These are phyloP conservation scores for Lepidotrigona ventralis DNA, from an alignment of 1,140 invertebrate genomes.

Conservation along the genomic window DNA sequence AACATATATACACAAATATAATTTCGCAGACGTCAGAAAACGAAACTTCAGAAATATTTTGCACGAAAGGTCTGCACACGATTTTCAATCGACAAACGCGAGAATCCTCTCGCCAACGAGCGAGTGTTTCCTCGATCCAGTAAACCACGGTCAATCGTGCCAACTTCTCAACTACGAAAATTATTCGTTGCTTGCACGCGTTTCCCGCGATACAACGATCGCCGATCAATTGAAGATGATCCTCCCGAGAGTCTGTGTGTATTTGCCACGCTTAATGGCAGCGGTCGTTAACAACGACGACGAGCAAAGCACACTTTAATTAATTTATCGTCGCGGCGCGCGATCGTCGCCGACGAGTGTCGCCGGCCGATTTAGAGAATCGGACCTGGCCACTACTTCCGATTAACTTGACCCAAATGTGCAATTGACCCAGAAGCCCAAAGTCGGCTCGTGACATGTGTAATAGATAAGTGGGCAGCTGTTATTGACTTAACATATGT, in stretches of 20 bases:
- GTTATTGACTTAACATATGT: conserved; percentile 60
- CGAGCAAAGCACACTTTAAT: conserved; percentile 37
- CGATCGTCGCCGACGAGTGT: neutral
- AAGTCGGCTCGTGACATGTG: conserved; percentile 62
- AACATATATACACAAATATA: too few species aligned
- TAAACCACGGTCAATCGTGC: too few species aligned
- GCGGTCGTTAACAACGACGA: neutral
- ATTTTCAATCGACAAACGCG: too few species aligned
- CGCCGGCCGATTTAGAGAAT: conserved; percentile 27
- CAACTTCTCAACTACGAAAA: too few species aligned
- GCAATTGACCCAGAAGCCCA: conserved; percentile 59
- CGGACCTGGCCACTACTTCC: conserved; percentile 23
- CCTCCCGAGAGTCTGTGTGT: neutral
- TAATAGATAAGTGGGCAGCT: conserved; percentile 64
- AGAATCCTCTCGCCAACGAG: too few species aligned
- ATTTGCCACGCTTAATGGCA: conserved; percentile 19
- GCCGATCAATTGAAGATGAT: neutral
- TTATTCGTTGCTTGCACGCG: neutral
- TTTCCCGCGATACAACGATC: neutral
- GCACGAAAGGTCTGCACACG: too few species aligned
- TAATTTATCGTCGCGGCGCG: conserved; percentile 49
- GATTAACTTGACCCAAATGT: conserved; percentile 59
- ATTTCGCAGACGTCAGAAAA: too few species aligned
- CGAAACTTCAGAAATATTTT: too few species aligned
- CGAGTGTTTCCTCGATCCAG: too few species aligned